Percentiles rank a stretch among this genome's conserved stretches.
Conservation (phyloP, 2,113 vertebrate species). For the Sisor rabdophorus region DNA sequence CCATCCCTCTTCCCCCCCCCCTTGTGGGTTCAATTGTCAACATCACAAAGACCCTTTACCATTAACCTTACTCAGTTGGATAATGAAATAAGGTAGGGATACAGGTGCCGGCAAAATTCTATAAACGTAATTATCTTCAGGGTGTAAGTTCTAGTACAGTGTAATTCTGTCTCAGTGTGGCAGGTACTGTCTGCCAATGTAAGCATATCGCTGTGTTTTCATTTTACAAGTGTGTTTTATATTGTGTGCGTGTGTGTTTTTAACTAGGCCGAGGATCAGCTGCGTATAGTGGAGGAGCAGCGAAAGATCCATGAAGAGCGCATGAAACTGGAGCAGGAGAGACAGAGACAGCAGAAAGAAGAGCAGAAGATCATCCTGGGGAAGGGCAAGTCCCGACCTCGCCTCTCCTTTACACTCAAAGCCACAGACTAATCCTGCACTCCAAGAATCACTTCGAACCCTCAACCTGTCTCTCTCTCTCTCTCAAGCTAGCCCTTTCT, state of each 20-base stretch:
- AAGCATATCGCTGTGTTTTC: background rate
- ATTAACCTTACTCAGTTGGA: too few species aligned
- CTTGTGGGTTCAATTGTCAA: too few species aligned
- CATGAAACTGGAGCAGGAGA: slow-evolving; percentile 99
- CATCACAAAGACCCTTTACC: too few species aligned
- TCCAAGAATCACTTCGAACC: slow-evolving; percentile 17
- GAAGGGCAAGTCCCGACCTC: slow-evolving; percentile 97
- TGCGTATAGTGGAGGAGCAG: slow-evolving; percentile 99
- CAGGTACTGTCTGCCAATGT: background rate
- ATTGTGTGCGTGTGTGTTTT: slow-evolving; percentile 47
- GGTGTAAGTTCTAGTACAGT: background rate
- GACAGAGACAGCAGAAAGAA: slow-evolving; percentile 97
- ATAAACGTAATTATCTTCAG: too few species aligned
- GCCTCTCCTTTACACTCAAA: slow-evolving; percentile 96
- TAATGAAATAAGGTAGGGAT: too few species aligned
- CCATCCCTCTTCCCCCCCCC: too few species aligned
- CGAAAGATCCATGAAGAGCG: slow-evolving; percentile 99
- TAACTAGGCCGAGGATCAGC: slow-evolving; percentile 93
- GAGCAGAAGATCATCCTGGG: slow-evolving; percentile 99
- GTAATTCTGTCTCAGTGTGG: background rate
- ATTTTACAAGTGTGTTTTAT: background rate
- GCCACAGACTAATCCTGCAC: slow-evolving; percentile 79
- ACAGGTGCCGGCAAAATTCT: too few species aligned
- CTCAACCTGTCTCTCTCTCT: slow-evolving; percentile 9
- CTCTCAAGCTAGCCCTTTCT: slow-evolving; percentile 27